phyloP scores from a whole-genome alignment of 2,888 invertebrate genomes.

The Drosophila borborema region DNA sequence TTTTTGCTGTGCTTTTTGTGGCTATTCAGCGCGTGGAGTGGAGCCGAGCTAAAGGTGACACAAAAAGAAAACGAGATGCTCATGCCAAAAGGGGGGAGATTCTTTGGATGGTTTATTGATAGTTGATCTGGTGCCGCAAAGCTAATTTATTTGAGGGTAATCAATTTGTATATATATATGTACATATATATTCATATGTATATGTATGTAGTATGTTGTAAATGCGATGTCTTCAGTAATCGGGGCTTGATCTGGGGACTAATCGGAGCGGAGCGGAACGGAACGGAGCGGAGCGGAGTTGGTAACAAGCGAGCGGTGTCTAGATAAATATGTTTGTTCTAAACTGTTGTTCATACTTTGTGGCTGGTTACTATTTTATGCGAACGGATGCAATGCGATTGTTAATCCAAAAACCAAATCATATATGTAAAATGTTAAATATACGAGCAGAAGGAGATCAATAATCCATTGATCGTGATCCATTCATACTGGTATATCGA shows the following conservation, averaged over 20 bases:
- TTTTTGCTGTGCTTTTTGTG: slow-evolving; percentile 1
- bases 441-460: slow-evolving; percentile 63
- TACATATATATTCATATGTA: slow-evolving; percentile 15
- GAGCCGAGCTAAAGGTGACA: slow-evolving; percentile 20
- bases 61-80: slow-evolving; percentile 19
- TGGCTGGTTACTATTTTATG: slow-evolving; percentile 40
- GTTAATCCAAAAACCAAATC: slow-evolving; percentile 49
- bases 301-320: slow-evolving; percentile 49
- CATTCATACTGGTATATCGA: slow-evolving; percentile 40
- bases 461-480: slow-evolving; percentile 45
- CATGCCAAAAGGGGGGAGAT: slow-evolving; percentile 54
- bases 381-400: slow-evolving; percentile 58
- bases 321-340: slow-evolving; percentile 28
- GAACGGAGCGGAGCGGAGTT: slow-evolving; percentile 30
- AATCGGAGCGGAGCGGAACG: slow-evolving; percentile 31
- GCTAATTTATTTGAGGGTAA: slow-evolving; percentile 1
- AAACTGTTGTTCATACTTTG: slow-evolving; percentile 47
- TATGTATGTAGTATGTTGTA: slow-evolving; percentile 29
- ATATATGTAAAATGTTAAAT: slow-evolving; percentile 41
- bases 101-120: not conserved
- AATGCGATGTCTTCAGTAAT: slow-evolving; percentile 20
- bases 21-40: not conserved
- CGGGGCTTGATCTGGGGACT: slow-evolving; percentile 36
- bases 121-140: slow-evolving; percentile 14
- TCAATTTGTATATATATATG: not conserved